Conservation (phyloP, 2,888 invertebrate species). For the Eurytoma californica region DNA sequence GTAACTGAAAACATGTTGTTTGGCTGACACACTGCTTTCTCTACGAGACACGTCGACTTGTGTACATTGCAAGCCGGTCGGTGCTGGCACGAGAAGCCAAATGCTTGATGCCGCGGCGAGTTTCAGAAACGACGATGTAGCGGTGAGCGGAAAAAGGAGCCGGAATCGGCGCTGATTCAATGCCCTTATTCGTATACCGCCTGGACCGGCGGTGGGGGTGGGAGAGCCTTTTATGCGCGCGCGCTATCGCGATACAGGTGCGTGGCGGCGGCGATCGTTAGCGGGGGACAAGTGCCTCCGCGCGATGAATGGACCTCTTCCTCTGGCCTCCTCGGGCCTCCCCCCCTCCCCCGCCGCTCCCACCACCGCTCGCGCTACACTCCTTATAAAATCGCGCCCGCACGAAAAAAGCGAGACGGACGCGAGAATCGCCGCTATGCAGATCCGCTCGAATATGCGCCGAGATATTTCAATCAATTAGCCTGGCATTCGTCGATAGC, state of each 20-base stretch:
- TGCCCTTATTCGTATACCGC: slow-evolving; percentile 59
- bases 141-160: background rate
- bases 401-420: background rate
- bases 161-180: slow-evolving; percentile 59
- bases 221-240: slow-evolving; percentile 34
- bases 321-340: too few species aligned
- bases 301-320: slow-evolving; percentile 43
- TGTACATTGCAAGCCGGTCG: too few species aligned
- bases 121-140: background rate
- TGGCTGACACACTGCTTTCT: too few species aligned
- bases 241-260: slow-evolving; percentile 54
- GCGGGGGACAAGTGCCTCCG: slow-evolving; percentile 42
- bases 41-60: too few species aligned
- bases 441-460: slow-evolving; percentile 44
- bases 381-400: slow-evolving; percentile 11
- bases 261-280: slow-evolving; percentile 42
- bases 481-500: slow-evolving; percentile 35
- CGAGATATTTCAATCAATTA: slow-evolving; percentile 57
- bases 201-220: slow-evolving; percentile 23
- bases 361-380: too few species aligned
- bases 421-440: background rate
- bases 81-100: too few species aligned
- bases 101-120: background rate
- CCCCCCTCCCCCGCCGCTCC: too few species aligned
- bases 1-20: too few species aligned